phyloP scores from a whole-genome alignment of 1,140 invertebrate genomes.

The Rhopalosiphum padi region DNA sequence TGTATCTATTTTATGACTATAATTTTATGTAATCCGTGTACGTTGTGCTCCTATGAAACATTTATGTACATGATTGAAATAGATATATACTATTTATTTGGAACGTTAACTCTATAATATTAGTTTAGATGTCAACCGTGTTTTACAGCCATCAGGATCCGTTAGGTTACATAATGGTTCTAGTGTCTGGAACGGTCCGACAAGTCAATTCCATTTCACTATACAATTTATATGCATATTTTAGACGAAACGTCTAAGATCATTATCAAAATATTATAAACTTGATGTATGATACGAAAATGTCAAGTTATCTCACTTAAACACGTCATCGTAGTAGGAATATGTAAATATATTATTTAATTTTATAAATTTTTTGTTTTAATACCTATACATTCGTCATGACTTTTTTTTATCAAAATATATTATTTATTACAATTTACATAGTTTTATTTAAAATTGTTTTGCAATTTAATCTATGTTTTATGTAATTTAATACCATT shows the following conservation, averaged over 20 bases:
- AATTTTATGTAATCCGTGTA: not conserved
- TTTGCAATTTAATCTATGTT: no score
- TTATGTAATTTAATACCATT: no score
- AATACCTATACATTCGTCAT: not conserved
- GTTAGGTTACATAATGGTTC: not conserved
- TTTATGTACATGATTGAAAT: not conserved
- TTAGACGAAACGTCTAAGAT: not conserved
- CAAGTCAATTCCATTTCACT: not conserved
- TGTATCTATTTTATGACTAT: not conserved
- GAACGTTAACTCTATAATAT: not conserved
- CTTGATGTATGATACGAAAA: not conserved
- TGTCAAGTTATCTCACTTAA: not conserved
- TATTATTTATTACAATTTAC: no score
- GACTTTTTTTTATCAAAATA: not conserved
- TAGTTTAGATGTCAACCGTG: constrained; percentile 11
- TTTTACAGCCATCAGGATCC: not conserved
- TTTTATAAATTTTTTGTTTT: not conserved
- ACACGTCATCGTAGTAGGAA: not conserved
- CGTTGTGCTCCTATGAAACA: not conserved
- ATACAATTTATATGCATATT: not conserved
- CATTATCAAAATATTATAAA: not conserved
- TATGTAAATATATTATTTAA: not conserved
- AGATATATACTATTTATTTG: not conserved
- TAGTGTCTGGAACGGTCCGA: not conserved
- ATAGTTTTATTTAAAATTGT: no score